Evolutionary conservation across 2,113 vertebrate genomes (phyloP).

Genomic region (Tetraodon nigroviridis): DNA sequence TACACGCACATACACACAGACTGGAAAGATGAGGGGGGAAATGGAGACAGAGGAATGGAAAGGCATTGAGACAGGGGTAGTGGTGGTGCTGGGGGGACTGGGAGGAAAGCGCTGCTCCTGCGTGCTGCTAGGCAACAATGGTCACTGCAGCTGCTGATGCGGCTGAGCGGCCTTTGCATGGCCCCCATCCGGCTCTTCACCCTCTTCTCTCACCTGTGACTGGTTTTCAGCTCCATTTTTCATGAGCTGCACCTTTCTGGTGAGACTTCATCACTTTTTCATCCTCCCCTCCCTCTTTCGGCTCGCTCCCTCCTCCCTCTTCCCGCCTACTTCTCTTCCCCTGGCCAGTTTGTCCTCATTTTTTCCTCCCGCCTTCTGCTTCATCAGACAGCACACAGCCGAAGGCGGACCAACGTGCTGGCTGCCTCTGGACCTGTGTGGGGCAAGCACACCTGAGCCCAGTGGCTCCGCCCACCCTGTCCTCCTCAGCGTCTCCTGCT

Average conservation of each 20-base stretch:
- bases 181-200: constrained; percentile 42
- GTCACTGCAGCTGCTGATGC: constrained; percentile 49
- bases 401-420: constrained; percentile 39
- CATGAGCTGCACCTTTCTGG: constrained; percentile 30
- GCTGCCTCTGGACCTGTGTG: constrained; percentile 38
- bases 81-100: no score
- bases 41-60: not conserved
- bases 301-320: constrained; percentile 1
- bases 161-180: constrained; percentile 50
- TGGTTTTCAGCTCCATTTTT: constrained; percentile 38
- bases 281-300: no score
- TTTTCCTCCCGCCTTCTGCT: constrained; percentile 43
- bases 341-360: constrained; percentile 54
- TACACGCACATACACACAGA: not conserved
- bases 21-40: not conserved
- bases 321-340: constrained; percentile 36
- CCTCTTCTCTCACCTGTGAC: constrained; percentile 4
- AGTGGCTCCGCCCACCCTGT: not conserved
- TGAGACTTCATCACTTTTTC: constrained; percentile 4
- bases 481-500: not conserved
- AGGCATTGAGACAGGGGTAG: not conserved
- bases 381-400: constrained; percentile 32
- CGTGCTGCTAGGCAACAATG: constrained; percentile 55
- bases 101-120: not conserved
- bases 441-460: constrained; percentile 42